Evolutionary conservation across 2,888 invertebrate genomes (phyloP).

Genomic region (Anagyrus pseudococci): DNA sequence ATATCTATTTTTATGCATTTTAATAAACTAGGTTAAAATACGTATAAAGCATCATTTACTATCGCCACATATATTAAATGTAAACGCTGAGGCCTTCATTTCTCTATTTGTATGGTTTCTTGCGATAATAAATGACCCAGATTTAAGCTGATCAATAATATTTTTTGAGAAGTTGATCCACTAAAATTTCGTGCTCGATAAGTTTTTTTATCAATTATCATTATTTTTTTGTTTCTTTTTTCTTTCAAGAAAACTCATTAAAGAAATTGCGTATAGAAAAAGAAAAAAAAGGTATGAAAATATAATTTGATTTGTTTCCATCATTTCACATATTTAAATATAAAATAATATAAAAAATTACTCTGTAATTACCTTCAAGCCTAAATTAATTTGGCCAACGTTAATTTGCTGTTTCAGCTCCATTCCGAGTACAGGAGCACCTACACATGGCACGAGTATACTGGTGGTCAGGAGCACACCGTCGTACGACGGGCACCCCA

Average conservation of each 20-base stretch:
- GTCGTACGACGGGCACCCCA: conserved; percentile 74
- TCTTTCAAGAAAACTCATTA: too few relatives aligned
- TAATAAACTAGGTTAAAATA: conserved; percentile 22
- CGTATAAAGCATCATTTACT: conserved; percentile 15
- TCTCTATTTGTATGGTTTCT: conserved; percentile 17
- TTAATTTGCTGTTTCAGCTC: conserved; percentile 75
- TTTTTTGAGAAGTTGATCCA: too few relatives aligned
- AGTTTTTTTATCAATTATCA: too few relatives aligned
- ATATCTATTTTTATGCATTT: conserved; percentile 12
- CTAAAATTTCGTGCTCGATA: too few relatives aligned
- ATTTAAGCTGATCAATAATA: neutral
- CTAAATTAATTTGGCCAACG: too few relatives aligned
- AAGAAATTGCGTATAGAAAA: too few relatives aligned
- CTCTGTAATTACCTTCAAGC: too few relatives aligned
- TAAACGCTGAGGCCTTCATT: conserved; percentile 15
- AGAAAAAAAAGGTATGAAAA: conserved; percentile 3
- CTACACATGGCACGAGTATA: conserved; percentile 94
- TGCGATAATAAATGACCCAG: conserved; percentile 12
- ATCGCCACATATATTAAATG: conserved; percentile 22
- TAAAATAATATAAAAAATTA: too few relatives aligned
- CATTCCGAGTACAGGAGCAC: conserved; percentile 95
- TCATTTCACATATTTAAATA: too few relatives aligned
- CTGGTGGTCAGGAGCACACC: conserved; percentile 71
- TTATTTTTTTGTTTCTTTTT: too few relatives aligned
- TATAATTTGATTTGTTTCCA: too few relatives aligned